Conservation (phyloP, 2,888 invertebrate species). For the Drosophila kuntzei region DNA sequence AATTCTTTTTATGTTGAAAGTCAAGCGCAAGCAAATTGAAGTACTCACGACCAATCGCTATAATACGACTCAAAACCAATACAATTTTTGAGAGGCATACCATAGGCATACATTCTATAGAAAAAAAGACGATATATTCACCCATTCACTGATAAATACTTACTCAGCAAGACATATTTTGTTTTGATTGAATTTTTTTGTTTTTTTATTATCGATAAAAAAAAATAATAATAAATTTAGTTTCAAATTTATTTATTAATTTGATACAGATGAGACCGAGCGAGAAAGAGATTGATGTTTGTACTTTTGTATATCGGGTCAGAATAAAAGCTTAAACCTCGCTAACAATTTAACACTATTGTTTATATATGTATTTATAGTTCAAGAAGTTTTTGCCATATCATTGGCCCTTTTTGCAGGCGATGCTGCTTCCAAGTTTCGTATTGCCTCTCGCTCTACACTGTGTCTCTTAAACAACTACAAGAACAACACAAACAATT, state of each 20-base stretch:
- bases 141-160: conserved; percentile 4
- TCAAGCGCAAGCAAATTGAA: conserved; percentile 26
- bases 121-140: conserved; percentile 12
- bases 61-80: conserved; percentile 4
- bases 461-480: conserved; percentile 46
- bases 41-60: conserved; percentile 24
- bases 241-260: conserved; percentile 11
- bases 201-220: neutral
- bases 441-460: conserved; percentile 67
- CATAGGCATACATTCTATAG: conserved; percentile 5
- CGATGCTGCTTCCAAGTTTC: conserved; percentile 12
- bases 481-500: conserved; percentile 11
- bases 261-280: conserved; percentile 22
- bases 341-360: conserved; percentile 27
- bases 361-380: conserved; percentile 17
- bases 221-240: neutral
- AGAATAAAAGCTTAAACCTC: conserved; percentile 31
- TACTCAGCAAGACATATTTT: conserved; percentile 8
- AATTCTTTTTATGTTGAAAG: conserved; percentile 37
- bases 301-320: conserved; percentile 42
- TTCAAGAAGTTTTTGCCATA: conserved; percentile 31
- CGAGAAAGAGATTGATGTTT: conserved; percentile 29
- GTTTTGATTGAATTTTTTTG: conserved; percentile 24
- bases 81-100: conserved; percentile 12
- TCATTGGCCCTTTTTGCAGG: conserved; percentile 6